A percentile compares a stretch with the other conserved stretches of the same genome.
These are phyloP conservation scores for Gobiocypris rarus DNA, from an alignment of 2,113 vertebrate species.

Conservation along the genomic window DNA sequence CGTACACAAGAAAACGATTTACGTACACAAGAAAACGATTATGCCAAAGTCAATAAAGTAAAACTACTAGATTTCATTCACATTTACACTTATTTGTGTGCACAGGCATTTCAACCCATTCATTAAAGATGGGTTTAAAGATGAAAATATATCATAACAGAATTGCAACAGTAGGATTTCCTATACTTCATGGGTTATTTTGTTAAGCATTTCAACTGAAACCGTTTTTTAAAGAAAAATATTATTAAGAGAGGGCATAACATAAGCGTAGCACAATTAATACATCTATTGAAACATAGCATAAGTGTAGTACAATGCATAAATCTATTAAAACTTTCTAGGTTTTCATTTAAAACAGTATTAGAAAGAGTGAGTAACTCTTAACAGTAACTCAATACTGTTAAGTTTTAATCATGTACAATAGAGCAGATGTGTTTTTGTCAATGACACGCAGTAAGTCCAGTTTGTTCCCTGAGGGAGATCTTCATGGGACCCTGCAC, in stretches of 20 bases:
- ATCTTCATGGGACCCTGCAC: background rate
- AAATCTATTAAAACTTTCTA: background rate
- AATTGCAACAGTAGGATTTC: background rate
- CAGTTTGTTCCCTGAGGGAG: background rate
- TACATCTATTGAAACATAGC: background rate
- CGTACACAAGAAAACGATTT: background rate
- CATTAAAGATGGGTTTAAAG: background rate
- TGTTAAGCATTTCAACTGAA: background rate
- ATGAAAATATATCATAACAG: background rate
- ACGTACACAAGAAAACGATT: background rate
- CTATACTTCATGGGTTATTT: background rate
- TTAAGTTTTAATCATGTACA: background rate
- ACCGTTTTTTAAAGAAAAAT: background rate
- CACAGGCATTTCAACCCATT: background rate
- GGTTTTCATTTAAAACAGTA: background rate
- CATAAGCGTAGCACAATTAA: background rate
- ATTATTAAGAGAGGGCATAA: background rate
- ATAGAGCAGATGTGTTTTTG: background rate
- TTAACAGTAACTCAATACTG: background rate
- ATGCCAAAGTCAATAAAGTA: background rate
- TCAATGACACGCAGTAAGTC: background rate
- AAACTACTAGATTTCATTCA: background rate
- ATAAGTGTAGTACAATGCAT: background rate
- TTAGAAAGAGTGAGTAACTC: background rate
- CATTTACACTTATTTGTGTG: background rate